Conservation (phyloP, 2,113 vertebrate genomes). For the Merops nubicus region DNA sequence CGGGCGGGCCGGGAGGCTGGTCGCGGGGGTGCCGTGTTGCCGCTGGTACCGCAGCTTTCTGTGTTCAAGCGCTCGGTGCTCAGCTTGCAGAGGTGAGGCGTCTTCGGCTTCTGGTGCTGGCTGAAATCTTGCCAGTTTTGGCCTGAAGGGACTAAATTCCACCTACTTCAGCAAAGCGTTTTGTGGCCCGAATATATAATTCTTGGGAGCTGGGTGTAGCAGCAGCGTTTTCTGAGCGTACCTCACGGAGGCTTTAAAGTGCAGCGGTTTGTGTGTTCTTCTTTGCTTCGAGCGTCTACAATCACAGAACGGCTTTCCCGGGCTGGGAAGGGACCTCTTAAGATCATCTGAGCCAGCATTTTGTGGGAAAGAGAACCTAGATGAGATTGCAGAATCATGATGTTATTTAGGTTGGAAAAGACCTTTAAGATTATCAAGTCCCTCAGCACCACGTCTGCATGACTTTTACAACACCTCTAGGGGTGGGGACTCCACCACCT, state of each 20-base stretch:
- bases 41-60: background rate
- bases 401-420: too few relatives aligned
- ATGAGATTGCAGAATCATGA: too few relatives aligned
- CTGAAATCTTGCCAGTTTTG: background rate
- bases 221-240: accelerated
- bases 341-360: background rate
- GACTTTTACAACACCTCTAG: too few relatives aligned
- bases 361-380: background rate
- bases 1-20: too few relatives aligned
- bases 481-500: too few relatives aligned
- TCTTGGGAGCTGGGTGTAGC: accelerated
- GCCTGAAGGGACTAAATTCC: background rate
- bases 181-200: too few relatives aligned
- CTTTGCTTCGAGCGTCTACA: background rate
- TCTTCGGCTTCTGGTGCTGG: background rate
- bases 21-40: too few relatives aligned
- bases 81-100: accelerated
- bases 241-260: background rate
- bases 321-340: background rate
- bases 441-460: too few relatives aligned
- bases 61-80: accelerated
- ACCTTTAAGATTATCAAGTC: too few relatives aligned
- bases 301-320: background rate
- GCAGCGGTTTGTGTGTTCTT: background rate
- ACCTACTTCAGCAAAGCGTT: background rate